Evolutionary conservation across 2,113 vertebrate species (phyloP).

Genomic region (Oncorhynchus tshawytscha): DNA sequence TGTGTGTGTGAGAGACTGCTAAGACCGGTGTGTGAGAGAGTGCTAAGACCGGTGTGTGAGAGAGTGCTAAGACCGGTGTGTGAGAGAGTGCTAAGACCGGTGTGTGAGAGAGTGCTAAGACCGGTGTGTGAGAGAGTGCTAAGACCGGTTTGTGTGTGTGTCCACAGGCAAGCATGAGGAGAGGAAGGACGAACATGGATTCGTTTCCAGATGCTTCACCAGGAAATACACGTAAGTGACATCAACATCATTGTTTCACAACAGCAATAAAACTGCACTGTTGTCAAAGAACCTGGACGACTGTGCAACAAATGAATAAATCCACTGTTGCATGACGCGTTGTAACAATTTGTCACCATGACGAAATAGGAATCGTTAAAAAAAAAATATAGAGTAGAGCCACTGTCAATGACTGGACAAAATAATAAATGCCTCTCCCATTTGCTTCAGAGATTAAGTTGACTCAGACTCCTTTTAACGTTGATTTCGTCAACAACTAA

Average conservation of each 20-base stretch:
- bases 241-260: background rate
- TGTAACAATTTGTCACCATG: background rate
- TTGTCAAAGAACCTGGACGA: background rate
- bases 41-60: too few relatives aligned
- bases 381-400: background rate
- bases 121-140: too few relatives aligned
- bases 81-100: too few relatives aligned
- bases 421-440: background rate
- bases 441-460: background rate
- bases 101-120: too few relatives aligned
- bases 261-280: too few relatives aligned
- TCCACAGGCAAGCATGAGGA: constrained; percentile 91
- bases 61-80: too few relatives aligned
- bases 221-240: constrained; percentile 94
- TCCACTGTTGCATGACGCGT: background rate
- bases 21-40: too few relatives aligned
- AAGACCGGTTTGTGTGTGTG: too few relatives aligned
- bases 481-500: background rate
- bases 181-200: constrained; percentile 92
- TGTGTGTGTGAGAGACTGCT: too few relatives aligned
- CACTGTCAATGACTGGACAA: background rate
- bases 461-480: background rate
- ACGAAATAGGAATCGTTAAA: background rate
- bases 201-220: constrained; percentile 92
- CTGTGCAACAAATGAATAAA: background rate